These are phyloP conservation scores for Rhizomys pruinosus DNA, from an alignment of 2,113 vertebrate genomes.

Conservation along the genomic window DNA sequence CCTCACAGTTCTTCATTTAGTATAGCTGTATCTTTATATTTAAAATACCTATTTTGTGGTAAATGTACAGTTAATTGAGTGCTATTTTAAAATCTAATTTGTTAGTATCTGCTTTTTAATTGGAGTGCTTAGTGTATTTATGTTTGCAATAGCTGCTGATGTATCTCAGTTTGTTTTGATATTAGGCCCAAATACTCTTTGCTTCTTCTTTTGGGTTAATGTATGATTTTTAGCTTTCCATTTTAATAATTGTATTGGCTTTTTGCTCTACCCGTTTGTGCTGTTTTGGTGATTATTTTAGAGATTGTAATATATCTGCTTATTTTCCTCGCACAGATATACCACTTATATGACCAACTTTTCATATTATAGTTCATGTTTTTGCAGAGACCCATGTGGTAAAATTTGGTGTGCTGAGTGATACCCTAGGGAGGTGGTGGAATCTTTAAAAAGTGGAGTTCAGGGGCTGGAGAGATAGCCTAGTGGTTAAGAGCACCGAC, in stretches of 20 bases:
- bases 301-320: background rate
- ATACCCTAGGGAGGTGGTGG: background rate
- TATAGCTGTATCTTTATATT: background rate
- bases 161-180: background rate
- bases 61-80: background rate
- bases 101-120: background rate
- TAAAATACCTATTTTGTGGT: background rate
- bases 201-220: background rate
- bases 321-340: background rate
- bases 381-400: background rate
- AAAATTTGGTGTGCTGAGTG: background rate
- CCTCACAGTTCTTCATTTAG: slow-evolving; percentile 35
- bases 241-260: background rate
- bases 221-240: background rate
- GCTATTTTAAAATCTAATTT: background rate
- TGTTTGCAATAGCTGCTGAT: background rate
- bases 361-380: background rate
- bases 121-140: background rate
- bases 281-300: slow-evolving; percentile 24
- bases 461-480: no score
- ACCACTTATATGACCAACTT: background rate
- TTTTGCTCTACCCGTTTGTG: background rate
- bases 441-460: background rate
- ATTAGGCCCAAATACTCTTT: background rate
- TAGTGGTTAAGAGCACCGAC: no score